These are phyloP conservation scores for Nipponia nippon DNA, from an alignment of 2,113 vertebrate genomes.

Conservation along the genomic window DNA sequence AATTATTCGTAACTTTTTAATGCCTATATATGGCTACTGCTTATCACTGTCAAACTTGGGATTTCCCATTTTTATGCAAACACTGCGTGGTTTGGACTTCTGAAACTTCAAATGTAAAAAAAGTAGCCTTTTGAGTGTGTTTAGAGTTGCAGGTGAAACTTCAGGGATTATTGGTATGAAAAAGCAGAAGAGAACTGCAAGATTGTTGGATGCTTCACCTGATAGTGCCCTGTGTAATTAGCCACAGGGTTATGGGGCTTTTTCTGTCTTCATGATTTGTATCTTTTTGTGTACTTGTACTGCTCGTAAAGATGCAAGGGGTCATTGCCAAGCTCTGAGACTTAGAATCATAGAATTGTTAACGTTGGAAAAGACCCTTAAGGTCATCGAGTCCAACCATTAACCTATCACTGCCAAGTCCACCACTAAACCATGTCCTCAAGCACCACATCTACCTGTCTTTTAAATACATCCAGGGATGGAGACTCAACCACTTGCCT, in stretches of 20 bases:
- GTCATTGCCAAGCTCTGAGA: background rate
- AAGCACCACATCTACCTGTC: too few species aligned
- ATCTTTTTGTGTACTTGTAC: too few species aligned
- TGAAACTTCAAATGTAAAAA: background rate
- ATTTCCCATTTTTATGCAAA: background rate
- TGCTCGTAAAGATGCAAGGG: background rate
- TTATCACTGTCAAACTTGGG: background rate
- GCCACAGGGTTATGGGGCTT: background rate
- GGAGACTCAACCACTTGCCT: too few species aligned
- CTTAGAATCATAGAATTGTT: background rate
- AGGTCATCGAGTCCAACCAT: too few species aligned
- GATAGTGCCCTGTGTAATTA: background rate
- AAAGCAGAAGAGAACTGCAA: background rate
- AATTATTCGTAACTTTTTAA: background rate
- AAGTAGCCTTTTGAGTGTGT: background rate
- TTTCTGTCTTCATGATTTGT: background rate
- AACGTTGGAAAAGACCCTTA: too few species aligned
- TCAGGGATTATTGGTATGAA: background rate
- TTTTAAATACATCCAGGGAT: too few species aligned
- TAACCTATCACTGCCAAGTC: too few species aligned
- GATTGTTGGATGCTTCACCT: background rate
- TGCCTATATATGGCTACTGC: background rate
- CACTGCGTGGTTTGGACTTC: accelerated
- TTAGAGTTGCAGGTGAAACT: background rate
- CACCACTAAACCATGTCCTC: too few species aligned